Evolutionary conservation across 2,888 invertebrate genomes (phyloP).

Genomic region (Ophioninae sp.): DNA sequence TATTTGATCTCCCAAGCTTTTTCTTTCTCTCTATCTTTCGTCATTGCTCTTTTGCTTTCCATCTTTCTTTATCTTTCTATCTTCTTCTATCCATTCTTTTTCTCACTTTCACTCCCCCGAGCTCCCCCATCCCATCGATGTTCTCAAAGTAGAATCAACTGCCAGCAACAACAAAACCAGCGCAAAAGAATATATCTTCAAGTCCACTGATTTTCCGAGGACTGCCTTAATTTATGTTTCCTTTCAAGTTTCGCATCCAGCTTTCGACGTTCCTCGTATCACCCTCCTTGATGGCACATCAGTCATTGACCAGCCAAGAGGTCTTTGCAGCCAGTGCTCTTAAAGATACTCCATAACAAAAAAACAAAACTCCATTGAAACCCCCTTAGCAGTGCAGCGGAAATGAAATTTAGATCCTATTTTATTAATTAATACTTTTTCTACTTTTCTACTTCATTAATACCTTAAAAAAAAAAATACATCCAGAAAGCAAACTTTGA

Average conservation of each 20-base stretch:
- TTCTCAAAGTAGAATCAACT: conserved; percentile 51
- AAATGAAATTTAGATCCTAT: too few relatives aligned
- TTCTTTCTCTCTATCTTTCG: conserved; percentile 23
- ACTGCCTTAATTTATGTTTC: conserved; percentile 69
- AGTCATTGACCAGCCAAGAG: conserved; percentile 53
- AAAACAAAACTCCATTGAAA: too few relatives aligned
- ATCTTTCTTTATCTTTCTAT: too few relatives aligned
- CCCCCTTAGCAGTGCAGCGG: too few relatives aligned
- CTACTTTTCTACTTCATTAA: too few relatives aligned
- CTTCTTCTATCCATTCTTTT: too few relatives aligned
- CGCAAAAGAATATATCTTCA: conserved; percentile 47
- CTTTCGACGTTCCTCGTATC: conserved; percentile 26
- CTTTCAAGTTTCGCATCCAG: conserved; percentile 61
- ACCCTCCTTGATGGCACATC: conserved; percentile 10
- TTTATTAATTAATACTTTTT: too few relatives aligned
- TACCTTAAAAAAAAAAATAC: too few relatives aligned
- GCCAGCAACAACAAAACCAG: conserved; percentile 16
- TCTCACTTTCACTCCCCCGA: too few relatives aligned
- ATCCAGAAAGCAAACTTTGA: too few relatives aligned
- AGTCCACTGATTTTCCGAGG: conserved; percentile 63
- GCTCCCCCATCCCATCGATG: neutral
- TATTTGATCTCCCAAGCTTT: conserved; percentile 32
- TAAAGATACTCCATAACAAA: too few relatives aligned
- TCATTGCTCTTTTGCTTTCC: neutral
- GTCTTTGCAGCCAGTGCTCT: too few relatives aligned